Evolutionary conservation across 1,140 invertebrate species (phyloP), one percentile per base, ranked within the genome.

Genomic region (Andricus grossulariae): DNA sequence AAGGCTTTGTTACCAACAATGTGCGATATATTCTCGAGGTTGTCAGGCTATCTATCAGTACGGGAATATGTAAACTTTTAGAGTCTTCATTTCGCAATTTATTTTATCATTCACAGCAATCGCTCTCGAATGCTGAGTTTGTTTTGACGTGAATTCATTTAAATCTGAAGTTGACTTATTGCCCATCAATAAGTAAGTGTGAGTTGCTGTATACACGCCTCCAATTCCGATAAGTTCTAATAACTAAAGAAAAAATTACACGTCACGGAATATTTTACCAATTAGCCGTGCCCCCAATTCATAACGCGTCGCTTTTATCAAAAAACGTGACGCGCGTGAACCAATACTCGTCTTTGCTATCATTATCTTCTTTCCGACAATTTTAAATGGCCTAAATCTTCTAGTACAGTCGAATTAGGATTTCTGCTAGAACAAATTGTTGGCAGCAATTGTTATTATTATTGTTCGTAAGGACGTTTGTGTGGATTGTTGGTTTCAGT

Each of bases 1-100:
- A 19, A n/a, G 8, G 13, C 18, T 19, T 19, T 55, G 21, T 55
- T 55, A 12, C 54, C 16, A 66, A 66, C 32, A 66, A 66, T 39
- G 25, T 66, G 32, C 32, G 60, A 66, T 66, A 66, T 66, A 39
- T 66, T 8, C n/a, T 66, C 32, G 60, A 66, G 60, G 60, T 45
- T 66, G 21, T 45, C 60, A n/a, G 60, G 21, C 60, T 66, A 66
- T 66, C 21, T 66, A 45, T 66, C 45, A 66, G 4, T 66, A 66
- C 25, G 21, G 12, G 60, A 25, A 66, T 19, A 18, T 55, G 10
- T 55, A 55, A 19, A 55, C 54, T 21, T 55, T 18, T 10, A 19
- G 21, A 55, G 19, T n/a, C 13, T 21, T 55, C 12, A 21, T 55
- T 55, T 55, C 18, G 54, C 54, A 55, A 55, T 55, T 55, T 45